Conservation (phyloP, 2,888 invertebrate genomes). For the Lobophora halterata region DNA sequence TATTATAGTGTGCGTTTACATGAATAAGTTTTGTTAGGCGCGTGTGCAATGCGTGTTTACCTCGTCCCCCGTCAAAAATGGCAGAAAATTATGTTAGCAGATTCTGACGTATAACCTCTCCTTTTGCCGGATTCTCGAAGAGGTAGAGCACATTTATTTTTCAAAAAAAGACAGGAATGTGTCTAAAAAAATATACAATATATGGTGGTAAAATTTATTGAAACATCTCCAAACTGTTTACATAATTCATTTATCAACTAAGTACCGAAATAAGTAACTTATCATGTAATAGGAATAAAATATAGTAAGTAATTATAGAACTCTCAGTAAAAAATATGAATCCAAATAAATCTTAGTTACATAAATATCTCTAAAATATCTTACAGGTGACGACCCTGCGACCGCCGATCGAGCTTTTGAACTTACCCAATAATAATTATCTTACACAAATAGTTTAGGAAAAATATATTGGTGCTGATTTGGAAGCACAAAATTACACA, state of each 20-base stretch:
- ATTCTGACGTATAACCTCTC: too few relatives aligned
- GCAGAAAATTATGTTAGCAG: too few relatives aligned
- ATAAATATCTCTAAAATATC: conserved; percentile 22
- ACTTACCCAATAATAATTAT: conserved; percentile 13
- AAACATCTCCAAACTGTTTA: conserved; percentile 11
- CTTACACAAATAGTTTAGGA: conserved; percentile 3
- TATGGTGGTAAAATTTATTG: conserved; percentile 21
- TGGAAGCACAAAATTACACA: conserved; percentile 14
- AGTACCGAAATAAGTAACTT: conserved; percentile 22
- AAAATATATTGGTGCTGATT: conserved; percentile 3
- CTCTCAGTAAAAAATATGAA: conserved; percentile 14
- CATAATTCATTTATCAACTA: conserved; percentile 10
- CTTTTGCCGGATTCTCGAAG: too few relatives aligned
- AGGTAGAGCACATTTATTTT: too few relatives aligned
- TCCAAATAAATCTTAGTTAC: conserved; percentile 15
- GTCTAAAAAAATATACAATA: not conserved
- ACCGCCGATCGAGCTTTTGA: conserved; percentile 26
- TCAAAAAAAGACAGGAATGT: too few relatives aligned
- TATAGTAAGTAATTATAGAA: conserved; percentile 24
- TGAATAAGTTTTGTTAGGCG: too few relatives aligned
- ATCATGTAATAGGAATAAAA: conserved; percentile 27
- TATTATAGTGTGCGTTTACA: too few relatives aligned
- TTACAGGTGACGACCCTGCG: conserved; percentile 31
- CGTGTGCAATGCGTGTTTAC: too few relatives aligned
- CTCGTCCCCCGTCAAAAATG: too few relatives aligned